Conservation (phyloP, 2,113 vertebrate genomes). For the Genyomyrus donnyi region DNA sequence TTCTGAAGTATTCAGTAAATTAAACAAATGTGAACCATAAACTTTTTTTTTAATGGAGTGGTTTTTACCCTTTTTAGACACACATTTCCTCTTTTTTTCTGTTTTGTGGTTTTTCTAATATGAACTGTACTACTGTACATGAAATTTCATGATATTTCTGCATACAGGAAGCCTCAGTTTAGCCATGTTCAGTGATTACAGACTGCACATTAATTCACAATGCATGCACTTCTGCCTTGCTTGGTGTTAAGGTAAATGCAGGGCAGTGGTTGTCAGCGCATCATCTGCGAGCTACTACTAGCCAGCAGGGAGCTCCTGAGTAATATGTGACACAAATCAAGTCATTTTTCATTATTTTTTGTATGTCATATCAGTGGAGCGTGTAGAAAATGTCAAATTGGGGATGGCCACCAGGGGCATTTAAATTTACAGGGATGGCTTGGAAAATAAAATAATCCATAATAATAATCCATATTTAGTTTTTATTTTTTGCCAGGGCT, state of each 20-base stretch:
- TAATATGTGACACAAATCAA: not conserved
- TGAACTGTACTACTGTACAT: not conserved
- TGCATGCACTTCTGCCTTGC: not conserved
- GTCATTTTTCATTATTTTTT: not conserved
- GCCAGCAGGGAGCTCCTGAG: not conserved
- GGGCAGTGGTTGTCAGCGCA: not conserved
- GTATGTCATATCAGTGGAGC: not conserved
- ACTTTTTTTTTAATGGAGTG: not conserved
- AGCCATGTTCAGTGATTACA: not conserved
- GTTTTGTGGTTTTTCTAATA: not conserved
- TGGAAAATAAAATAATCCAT: not conserved
- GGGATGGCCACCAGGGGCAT: not conserved
- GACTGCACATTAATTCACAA: not conserved
- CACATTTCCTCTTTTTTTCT: not conserved
- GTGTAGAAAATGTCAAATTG: not conserved
- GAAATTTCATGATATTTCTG: not conserved
- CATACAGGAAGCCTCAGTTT: not conserved
- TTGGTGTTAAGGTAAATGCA: not conserved
- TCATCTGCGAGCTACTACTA: not conserved
- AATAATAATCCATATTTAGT: not conserved
- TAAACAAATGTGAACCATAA: not conserved
- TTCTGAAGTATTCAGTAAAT: not conserved
- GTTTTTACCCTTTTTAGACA: not conserved
- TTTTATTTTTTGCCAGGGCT: not conserved
- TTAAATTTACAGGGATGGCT: not conserved